phyloP scores from a whole-genome alignment of 2,797 vertebrate genomes.

The Nannoperca obscura region DNA sequence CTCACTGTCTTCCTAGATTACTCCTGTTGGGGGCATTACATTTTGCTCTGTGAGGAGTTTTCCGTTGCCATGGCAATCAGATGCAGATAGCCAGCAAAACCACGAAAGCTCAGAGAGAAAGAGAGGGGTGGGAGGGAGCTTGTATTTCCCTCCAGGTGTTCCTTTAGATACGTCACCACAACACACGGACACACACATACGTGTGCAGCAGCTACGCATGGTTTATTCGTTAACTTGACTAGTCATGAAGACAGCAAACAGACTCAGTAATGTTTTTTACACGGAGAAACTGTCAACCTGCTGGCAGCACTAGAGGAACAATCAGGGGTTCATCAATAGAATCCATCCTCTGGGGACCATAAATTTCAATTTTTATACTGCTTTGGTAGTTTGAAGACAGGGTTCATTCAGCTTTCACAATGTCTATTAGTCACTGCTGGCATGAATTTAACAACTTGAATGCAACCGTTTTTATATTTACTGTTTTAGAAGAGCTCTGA shows the following conservation, averaged over 20 bases:
- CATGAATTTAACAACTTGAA: neutral
- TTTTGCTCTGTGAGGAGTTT: constrained; percentile 38
- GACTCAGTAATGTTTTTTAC: neutral
- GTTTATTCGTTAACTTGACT: neutral
- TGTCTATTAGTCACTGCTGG: neutral
- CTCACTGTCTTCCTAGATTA: constrained; percentile 6
- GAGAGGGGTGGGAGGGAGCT: neutral
- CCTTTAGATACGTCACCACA: neutral
- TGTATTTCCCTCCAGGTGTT: constrained; percentile 1
- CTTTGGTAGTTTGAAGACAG: neutral
- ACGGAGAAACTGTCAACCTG: neutral
- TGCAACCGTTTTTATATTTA: neutral
- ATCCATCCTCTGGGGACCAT: neutral
- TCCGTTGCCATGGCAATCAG: constrained; percentile 52
- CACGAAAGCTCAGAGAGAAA: neutral
- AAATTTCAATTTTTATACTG: neutral
- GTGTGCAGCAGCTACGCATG: neutral
- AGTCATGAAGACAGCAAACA: neutral
- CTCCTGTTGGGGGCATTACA: constrained; percentile 17
- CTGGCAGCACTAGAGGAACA: neutral
- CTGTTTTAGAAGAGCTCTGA: neutral
- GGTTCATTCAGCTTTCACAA: neutral
- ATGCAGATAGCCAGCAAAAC: constrained; percentile 3
- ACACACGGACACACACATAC: neutral
- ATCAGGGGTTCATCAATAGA: neutral